These are phyloP conservation scores for Capromys pilorides DNA, from an alignment of 2,797 vertebrate species.

Conservation along the genomic window DNA sequence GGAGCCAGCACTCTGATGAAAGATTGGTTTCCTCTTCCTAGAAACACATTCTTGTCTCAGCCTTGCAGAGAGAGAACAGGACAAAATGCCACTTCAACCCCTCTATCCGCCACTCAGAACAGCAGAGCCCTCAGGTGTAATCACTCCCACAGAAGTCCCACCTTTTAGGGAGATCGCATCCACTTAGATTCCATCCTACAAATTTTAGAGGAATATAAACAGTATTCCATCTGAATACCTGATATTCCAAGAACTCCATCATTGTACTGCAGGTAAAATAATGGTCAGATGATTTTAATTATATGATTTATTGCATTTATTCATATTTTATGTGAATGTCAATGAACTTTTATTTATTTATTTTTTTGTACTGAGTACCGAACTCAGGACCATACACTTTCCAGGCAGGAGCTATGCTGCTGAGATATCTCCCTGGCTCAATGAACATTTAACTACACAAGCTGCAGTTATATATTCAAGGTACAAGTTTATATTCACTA, in stretches of 20 bases:
- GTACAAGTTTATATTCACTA: neutral
- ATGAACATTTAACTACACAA: neutral
- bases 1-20: neutral
- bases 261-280: neutral
- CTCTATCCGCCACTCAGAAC: neutral
- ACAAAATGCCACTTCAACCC: neutral
- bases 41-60: neutral
- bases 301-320: neutral
- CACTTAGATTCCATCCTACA: neutral
- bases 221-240: neutral
- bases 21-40: neutral
- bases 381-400: too few relatives aligned
- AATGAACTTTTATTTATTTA: neutral
- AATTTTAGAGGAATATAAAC: neutral
- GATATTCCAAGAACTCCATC: neutral
- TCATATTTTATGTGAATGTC: neutral
- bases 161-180: neutral
- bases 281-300: neutral
- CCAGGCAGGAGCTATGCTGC: too few relatives aligned
- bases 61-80: neutral
- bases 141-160: neutral
- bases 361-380: too few relatives aligned
- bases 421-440: neutral
- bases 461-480: neutral
- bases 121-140: neutral